Evolutionary conservation across 2,797 vertebrate genomes (phyloP).

Genomic region (Menidia menidia): DNA sequence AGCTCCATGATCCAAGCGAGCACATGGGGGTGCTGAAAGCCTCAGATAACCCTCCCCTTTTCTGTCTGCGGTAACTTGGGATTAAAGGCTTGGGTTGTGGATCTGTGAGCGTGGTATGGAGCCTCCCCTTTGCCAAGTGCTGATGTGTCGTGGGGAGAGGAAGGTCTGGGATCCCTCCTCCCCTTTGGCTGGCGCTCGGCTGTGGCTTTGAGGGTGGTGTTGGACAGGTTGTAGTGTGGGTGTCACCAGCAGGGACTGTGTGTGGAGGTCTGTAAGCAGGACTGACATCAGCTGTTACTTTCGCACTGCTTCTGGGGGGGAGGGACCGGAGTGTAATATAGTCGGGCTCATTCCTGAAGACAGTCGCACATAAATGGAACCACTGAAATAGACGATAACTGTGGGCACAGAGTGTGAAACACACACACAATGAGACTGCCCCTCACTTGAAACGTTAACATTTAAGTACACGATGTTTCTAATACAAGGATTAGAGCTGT

Average conservation of each 20-base stretch:
- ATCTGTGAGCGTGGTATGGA: constrained; percentile 53
- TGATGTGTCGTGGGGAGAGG: constrained; percentile 42
- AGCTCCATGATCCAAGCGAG: constrained; percentile 72
- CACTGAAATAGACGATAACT: constrained; percentile 80
- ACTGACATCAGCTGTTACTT: constrained; percentile 73
- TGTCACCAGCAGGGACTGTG: constrained; percentile 21
- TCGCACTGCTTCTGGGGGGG: constrained; percentile 73
- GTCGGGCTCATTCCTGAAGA: constrained; percentile 77
- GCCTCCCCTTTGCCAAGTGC: constrained; percentile 52
- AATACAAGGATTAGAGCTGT: not conserved
- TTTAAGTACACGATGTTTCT: not conserved
- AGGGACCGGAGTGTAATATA: constrained; percentile 77
- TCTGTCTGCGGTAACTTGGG: constrained; percentile 55
- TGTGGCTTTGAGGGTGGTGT: constrained; percentile 48
- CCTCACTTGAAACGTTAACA: not conserved
- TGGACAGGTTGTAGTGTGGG: constrained; percentile 51
- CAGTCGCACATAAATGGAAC: constrained; percentile 76
- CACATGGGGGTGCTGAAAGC: constrained; percentile 55
- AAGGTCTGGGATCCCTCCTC: constrained; percentile 55
- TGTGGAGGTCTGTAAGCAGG: constrained; percentile 68
- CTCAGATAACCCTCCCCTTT: constrained; percentile 57
- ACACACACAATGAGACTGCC: constrained; percentile 8
- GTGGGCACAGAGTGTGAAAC: constrained; percentile 54
- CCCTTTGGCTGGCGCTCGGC: constrained; percentile 49
- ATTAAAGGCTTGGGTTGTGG: constrained; percentile 51